Percentiles rank a stretch among this genome's conserved stretches.
phyloP scores from a whole-genome alignment of 2,113 vertebrate genomes.

The Theristicus caerulescens region DNA sequence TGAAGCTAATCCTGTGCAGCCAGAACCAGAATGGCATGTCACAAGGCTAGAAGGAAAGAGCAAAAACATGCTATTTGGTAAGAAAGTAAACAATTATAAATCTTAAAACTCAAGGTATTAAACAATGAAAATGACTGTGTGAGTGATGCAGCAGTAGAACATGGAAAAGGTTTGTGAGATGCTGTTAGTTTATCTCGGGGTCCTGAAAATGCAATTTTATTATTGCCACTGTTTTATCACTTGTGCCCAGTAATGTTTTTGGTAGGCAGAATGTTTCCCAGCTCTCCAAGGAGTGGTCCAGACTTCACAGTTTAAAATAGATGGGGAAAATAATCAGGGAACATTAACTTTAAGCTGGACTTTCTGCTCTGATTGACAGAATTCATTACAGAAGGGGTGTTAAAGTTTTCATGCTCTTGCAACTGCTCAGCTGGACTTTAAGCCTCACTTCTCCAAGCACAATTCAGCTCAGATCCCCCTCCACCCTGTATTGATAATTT shows the following conservation, averaged over 20 bases:
- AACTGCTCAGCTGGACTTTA: constrained; percentile 20
- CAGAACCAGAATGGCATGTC: neutral
- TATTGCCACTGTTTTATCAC: neutral
- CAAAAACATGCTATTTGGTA: neutral
- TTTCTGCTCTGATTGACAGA: constrained; percentile 58
- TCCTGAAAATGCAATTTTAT: neutral
- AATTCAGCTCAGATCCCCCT: neutral
- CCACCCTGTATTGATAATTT: neutral
- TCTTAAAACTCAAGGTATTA: neutral
- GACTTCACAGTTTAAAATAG: constrained; percentile 30
- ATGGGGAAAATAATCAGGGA: constrained; percentile 46
- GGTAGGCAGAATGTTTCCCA: neutral
- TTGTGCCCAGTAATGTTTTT: neutral
- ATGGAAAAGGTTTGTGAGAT: neutral
- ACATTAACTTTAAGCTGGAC: constrained; percentile 26
- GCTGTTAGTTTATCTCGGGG: neutral
- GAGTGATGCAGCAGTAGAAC: neutral
- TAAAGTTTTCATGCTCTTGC: neutral
- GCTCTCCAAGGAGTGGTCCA: constrained; percentile 23
- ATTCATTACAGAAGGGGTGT: constrained; percentile 46
- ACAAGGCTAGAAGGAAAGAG: neutral
- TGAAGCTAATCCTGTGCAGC: neutral
- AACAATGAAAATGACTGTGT: neutral
- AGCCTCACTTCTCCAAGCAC: neutral
- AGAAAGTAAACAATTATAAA: neutral